Evolutionary conservation across 2,113 vertebrate species (phyloP).

Genomic region (Scolopax mira): DNA sequence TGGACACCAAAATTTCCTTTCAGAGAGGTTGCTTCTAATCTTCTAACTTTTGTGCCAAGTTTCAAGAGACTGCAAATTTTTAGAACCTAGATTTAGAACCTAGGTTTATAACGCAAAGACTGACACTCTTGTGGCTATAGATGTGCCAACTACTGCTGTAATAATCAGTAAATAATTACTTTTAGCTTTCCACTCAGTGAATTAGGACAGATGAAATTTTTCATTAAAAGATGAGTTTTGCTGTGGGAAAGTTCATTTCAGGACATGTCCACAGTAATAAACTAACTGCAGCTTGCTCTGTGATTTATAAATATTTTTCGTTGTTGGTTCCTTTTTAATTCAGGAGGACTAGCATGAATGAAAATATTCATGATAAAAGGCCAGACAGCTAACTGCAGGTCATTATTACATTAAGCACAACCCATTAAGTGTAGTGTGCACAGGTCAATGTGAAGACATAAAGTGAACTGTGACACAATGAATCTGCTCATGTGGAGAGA

Average conservation of each 20-base stretch:
- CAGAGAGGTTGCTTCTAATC: background rate
- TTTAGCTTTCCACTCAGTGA: background rate
- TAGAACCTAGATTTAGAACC: background rate
- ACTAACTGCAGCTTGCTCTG: background rate
- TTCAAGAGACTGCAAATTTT: background rate
- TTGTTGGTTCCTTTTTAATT: background rate
- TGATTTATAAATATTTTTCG: background rate
- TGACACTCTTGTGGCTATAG: background rate
- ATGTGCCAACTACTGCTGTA: background rate
- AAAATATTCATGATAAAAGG: background rate
- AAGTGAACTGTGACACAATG: background rate
- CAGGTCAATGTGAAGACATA: background rate
- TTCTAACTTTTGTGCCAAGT: background rate
- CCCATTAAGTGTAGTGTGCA: fast-evolving
- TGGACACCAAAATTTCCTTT: background rate
- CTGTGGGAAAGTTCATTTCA: background rate
- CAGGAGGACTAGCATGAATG: background rate
- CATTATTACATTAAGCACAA: background rate
- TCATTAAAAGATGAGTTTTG: background rate
- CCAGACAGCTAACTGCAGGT: background rate
- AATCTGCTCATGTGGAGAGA: background rate
- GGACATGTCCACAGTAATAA: background rate
- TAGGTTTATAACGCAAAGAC: background rate
- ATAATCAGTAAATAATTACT: slow-evolving; percentile 11
- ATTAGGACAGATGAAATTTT: slow-evolving; percentile 4